Percentiles rank a stretch among this genome's conserved stretches.
Conservation (phyloP, 2,797 vertebrate species). For the Erethizon dorsatum region DNA sequence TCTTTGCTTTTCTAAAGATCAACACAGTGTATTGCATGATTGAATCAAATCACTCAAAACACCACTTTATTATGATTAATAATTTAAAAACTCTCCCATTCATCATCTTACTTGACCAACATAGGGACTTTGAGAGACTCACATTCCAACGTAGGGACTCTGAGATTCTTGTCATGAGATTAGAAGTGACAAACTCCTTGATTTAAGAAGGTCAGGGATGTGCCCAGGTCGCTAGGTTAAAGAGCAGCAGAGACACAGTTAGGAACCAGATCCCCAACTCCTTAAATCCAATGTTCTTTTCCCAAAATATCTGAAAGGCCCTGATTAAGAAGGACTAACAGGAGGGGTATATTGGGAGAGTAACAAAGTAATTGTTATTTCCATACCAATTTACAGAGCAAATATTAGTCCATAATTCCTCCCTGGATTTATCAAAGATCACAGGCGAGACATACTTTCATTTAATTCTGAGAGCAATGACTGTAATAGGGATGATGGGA, state of each 20-base stretch:
- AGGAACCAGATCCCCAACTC: not conserved
- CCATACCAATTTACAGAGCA: not conserved
- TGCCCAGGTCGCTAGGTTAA: not conserved
- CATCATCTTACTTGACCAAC: not conserved
- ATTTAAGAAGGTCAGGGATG: not conserved
- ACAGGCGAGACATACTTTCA: constrained; percentile 84
- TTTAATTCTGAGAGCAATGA: constrained; percentile 91
- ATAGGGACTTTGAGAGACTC: not conserved
- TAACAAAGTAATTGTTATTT: constrained; percentile 28
- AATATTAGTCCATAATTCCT: constrained; percentile 89
- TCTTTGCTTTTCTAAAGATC: not conserved
- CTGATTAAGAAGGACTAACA: not conserved
- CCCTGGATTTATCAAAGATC: constrained; percentile 93
- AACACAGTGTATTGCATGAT: not conserved
- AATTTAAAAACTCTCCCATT: not conserved
- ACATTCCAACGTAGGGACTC: not conserved
- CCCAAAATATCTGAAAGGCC: not conserved
- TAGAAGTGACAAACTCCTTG: not conserved
- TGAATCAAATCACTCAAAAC: not conserved
- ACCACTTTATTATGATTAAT: not conserved
- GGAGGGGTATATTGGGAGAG: not conserved
- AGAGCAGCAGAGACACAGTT: not conserved
- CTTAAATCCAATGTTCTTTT: not conserved
- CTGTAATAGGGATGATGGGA: constrained; percentile 91
- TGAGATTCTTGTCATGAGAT: not conserved